Percentiles rank a stretch among this genome's conserved stretches.
phyloP scores from a whole-genome alignment of 2,113 vertebrate genomes.

The Uropsilus gracilis region DNA sequence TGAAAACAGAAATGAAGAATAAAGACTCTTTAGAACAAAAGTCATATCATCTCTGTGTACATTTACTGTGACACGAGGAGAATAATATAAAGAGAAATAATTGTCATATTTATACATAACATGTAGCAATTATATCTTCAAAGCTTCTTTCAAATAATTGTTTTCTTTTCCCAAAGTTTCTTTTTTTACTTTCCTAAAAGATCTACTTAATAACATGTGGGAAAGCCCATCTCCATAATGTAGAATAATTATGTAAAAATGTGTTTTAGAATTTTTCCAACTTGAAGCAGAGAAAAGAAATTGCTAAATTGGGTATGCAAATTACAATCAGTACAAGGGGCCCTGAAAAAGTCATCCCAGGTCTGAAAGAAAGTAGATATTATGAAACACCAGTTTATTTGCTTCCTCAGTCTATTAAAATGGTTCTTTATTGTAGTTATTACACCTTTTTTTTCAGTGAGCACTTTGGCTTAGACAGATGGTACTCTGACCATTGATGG shows the following conservation, averaged over 20 bases:
- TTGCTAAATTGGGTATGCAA: slow-evolving; percentile 34
- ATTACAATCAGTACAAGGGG: slow-evolving; percentile 27
- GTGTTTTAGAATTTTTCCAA: slow-evolving; percentile 42
- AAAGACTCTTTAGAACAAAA: neutral
- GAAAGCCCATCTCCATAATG: slow-evolving; percentile 44
- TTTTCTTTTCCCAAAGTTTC: neutral
- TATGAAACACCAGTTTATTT: slow-evolving; percentile 33
- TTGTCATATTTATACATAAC: neutral
- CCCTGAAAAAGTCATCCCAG: slow-evolving; percentile 44
- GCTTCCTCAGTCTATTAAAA: neutral
- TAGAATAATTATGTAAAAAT: slow-evolving; percentile 63
- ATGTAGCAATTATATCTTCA: neutral
- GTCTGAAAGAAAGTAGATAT: slow-evolving; percentile 33
- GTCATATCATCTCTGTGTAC: neutral
- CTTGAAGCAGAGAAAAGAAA: slow-evolving; percentile 37
- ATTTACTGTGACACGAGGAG: neutral
- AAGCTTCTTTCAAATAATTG: neutral
- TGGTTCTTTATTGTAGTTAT: neutral
- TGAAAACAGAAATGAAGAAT: neutral
- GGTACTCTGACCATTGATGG: neutral
- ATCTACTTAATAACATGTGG: slow-evolving; percentile 8
- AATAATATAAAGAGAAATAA: slow-evolving; percentile 7
- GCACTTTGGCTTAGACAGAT: neutral
- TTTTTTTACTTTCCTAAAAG: slow-evolving; percentile 36
- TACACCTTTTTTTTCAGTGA: neutral